These are phyloP conservation scores for Schmidtea mediterranea DNA, from an alignment of 1,140 invertebrate genomes.

Conservation along the genomic window DNA sequence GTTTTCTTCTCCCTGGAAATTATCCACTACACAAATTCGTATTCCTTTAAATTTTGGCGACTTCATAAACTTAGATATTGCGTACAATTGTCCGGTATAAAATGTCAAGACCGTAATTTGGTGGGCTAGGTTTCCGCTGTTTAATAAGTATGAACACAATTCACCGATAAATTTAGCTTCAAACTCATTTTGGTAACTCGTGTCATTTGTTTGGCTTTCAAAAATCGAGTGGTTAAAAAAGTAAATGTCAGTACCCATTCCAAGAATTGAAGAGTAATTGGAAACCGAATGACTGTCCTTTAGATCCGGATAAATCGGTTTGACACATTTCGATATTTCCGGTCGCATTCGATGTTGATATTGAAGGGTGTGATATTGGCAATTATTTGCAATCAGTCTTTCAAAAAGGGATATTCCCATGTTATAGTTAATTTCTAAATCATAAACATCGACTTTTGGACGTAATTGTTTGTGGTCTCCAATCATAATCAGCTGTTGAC, in stretches of 20 bases:
- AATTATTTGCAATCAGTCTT: conserved; percentile 18
- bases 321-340: conserved; percentile 22
- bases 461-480: conserved; percentile 38
- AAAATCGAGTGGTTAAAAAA: conserved; percentile 20
- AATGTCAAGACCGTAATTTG: conserved; percentile 26
- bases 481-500: conserved; percentile 51
- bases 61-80: conserved; percentile 16
- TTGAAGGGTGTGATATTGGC: conserved; percentile 16
- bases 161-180: conserved; percentile 18
- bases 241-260: conserved; percentile 18
- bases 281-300: conserved; percentile 15
- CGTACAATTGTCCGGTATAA: conserved; percentile 22
- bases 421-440: conserved; percentile 20
- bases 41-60: conserved; percentile 12
- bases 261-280: conserved; percentile 14
- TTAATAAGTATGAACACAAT: conserved; percentile 19
- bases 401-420: conserved; percentile 26
- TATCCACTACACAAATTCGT: conserved; percentile 42
- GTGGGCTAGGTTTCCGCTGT: conserved; percentile 16
- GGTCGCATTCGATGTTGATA: conserved; percentile 24
- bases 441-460: conserved; percentile 22
- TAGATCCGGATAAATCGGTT: conserved; percentile 21
- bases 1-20: conserved; percentile 21
- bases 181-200: conserved; percentile 18
- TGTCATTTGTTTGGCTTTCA: conserved; percentile 16